Percentiles rank a stretch among this genome's conserved stretches.
Evolutionary conservation across 2,797 vertebrate species (phyloP).

Genomic region (Poeciliopsis turneri): DNA sequence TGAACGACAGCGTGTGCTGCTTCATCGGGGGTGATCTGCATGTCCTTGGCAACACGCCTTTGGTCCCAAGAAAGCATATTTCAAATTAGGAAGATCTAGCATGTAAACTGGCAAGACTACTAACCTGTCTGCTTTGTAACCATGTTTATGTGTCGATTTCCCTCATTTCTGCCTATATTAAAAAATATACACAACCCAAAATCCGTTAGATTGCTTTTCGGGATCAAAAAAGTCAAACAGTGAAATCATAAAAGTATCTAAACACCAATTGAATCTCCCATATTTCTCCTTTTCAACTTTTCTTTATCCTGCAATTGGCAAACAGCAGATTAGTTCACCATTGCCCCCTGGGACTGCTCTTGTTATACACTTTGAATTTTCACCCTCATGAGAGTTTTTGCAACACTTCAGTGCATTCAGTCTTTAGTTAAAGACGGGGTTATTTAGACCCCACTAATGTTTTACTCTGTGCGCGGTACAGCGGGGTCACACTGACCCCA

Average conservation of each 20-base stretch:
- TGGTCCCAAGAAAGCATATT: neutral
- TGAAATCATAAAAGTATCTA: neutral
- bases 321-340: no score
- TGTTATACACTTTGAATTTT: neutral
- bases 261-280: neutral
- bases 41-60: slow-evolving; percentile 8
- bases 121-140: no score
- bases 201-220: no score
- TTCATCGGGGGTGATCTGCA: neutral
- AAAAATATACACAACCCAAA: neutral
- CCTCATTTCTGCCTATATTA: no score
- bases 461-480: no score
- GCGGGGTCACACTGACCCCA: no score
- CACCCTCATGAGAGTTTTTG: neutral
- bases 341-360: no score
- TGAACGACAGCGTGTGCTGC: slow-evolving; percentile 7
- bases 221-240: neutral
- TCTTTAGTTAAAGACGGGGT: neutral
- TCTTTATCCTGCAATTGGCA: no score
- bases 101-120: neutral
- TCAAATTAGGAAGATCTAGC: neutral
- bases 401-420: neutral
- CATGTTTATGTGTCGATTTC: neutral
- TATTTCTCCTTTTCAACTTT: no score
- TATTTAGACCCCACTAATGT: no score